Base-by-base conservation (phyloP, 2,888 invertebrate species). In the Pyrgus malvae region DNA sequence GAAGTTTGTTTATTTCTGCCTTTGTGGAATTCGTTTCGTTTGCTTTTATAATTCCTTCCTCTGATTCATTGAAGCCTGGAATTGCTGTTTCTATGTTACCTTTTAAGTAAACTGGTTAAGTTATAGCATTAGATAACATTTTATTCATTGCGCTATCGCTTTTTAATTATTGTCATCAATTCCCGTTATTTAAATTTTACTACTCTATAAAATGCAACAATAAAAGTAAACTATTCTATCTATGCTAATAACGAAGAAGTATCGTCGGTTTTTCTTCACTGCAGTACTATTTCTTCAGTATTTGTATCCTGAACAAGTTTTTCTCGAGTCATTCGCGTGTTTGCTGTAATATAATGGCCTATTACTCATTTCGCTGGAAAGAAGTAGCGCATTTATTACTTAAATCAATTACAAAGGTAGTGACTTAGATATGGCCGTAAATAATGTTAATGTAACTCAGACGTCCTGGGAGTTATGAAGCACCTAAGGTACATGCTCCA, bases 361-460 rank as follows among this genome's bases (percentile, higher is more conserved):
- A 35, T 50, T 31, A 25, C 25, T 16, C 46, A 50, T 50, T 44
- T 44, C 5, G 14, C 23, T 50, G 16, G 31, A 45, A 33, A 31
- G 23, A 12, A 50, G 25, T 53, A 42, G 16, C 14, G 31, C 29
- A 57, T 40, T 44, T 42, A 57, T 48, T 48, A 54, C 45, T 56
- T 50, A 33, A 58, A 56, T 53, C 41, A 23, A 33, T 50, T 50
- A 42, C 50, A 49, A 49, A 11, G 38, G 27, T 27, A 38, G 27
- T 40, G 29, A 40, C 48, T 49, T 40, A 38, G 48, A 38, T 50
- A 51, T 45, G 45, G 49, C 31, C 48, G 42, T 57, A 62, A 62
- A 57, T 57, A 58, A 56, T 42, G 23, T 35, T 58, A 60, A 60
- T 62, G 48, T 49, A 53, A 58, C 37, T 42, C 54, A 48, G 55